phyloP scores from a whole-genome alignment of 2,113 vertebrate genomes.

The Drymodes brunneopygia region DNA sequence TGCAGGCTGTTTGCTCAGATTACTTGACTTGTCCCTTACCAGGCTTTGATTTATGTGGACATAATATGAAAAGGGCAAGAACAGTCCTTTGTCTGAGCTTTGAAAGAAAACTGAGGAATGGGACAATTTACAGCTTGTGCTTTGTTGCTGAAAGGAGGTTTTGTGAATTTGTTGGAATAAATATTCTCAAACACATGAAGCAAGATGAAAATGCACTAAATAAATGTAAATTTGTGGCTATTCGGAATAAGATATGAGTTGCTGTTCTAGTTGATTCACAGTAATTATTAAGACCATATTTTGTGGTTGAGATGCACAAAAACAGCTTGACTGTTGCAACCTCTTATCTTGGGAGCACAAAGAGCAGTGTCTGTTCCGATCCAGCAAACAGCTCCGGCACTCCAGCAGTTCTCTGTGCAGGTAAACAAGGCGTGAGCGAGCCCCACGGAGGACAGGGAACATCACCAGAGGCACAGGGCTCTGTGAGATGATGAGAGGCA shows the following conservation, averaged over 20 bases:
- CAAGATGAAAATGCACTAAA: conserved; percentile 19
- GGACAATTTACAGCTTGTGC: conserved; percentile 66
- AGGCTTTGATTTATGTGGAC: conserved; percentile 67
- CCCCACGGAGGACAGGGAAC: background rate
- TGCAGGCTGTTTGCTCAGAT: conserved; percentile 61
- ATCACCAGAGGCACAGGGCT: accelerated
- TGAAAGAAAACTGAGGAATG: conserved; percentile 38
- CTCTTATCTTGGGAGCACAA: conserved; percentile 44
- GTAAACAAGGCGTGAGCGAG: background rate
- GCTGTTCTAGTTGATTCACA: conserved; percentile 30
- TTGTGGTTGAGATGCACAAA: conserved; percentile 15
- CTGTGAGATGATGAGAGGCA: background rate
- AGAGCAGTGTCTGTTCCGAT: conserved; percentile 25
- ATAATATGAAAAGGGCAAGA: conserved; percentile 38
- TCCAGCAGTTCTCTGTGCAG: background rate
- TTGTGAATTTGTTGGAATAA: conserved; percentile 48
- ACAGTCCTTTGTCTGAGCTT: conserved; percentile 38
- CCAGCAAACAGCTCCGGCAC: background rate
- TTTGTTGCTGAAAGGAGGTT: conserved; percentile 36
- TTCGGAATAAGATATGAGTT: background rate
- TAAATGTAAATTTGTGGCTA: conserved; percentile 18
- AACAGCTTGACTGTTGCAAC: background rate
- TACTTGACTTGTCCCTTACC: conserved; percentile 66
- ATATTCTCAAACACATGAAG: conserved; percentile 19
- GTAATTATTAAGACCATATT: conserved; percentile 57